Conservation (phyloP, 1,140 invertebrate species). For the Leptinotarsa texana region DNA sequence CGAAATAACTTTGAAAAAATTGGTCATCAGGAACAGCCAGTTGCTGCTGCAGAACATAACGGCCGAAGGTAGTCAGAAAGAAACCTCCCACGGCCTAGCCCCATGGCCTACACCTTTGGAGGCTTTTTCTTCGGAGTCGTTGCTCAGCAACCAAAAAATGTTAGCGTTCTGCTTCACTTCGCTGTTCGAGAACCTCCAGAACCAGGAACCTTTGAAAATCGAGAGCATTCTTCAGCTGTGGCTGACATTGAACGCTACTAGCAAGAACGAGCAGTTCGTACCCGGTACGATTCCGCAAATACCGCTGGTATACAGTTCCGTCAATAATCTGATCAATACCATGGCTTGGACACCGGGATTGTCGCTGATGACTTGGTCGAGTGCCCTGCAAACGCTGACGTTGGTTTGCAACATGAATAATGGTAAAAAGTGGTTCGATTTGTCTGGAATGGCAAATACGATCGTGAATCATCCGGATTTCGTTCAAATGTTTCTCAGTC, state of each 20-base stretch:
- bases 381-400: slow-evolving; percentile 62
- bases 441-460: slow-evolving; percentile 45
- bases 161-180: slow-evolving; percentile 71
- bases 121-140: slow-evolving; percentile 49
- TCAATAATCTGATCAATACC: slow-evolving; percentile 71
- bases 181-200: slow-evolving; percentile 67
- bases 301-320: slow-evolving; percentile 70
- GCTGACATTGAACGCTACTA: slow-evolving; percentile 76
- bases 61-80: slow-evolving; percentile 38
- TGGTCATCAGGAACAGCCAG: slow-evolving; percentile 65
- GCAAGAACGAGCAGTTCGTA: slow-evolving; percentile 56
- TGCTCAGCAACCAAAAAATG: slow-evolving; percentile 59
- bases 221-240: slow-evolving; percentile 82
- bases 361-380: slow-evolving; percentile 74
- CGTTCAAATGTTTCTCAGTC: slow-evolving; percentile 71
- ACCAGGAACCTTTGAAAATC: slow-evolving; percentile 62
- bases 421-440: slow-evolving; percentile 44
- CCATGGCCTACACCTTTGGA: slow-evolving; percentile 57
- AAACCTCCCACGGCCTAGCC: slow-evolving; percentile 50
- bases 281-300: slow-evolving; percentile 72
- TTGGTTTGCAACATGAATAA: slow-evolving; percentile 48
- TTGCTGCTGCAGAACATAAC: slow-evolving; percentile 62
- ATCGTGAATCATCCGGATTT: slow-evolving; percentile 73
- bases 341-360: slow-evolving; percentile 68
- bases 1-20: slow-evolving; percentile 71